Base-by-base conservation (phyloP, 2,113 vertebrate species). In the human (Homo sapiens) region DNA sequence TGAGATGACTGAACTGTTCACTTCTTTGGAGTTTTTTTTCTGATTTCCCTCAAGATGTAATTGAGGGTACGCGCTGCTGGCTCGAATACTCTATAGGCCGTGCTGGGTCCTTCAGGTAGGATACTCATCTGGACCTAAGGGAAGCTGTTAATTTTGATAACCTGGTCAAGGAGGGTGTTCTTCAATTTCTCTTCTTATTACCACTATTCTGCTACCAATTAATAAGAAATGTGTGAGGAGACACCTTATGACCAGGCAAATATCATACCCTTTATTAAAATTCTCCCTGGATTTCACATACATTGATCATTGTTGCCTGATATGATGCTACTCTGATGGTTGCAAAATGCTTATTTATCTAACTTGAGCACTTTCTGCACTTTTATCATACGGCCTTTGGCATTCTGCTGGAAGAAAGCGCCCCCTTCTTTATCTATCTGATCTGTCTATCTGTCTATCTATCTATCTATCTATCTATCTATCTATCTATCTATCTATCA, bases 71-170 rank as follows among this genome's bases (percentile, higher is more conserved):
- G 27, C 2, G 5, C 1, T 57, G 52, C 50, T 75, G 25, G n/a
- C 50, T 55, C 52, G 70, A 30, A 30, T 16, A 12, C 59, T 6
- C 10, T 11, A 0, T 2, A 22, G 30, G 40, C 27, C 20, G 12
- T 13, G 3, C 6, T 2, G 5, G 4, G 68, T 14, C 55, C 55
- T 38, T 61, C 22, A n/a, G 0, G 0, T 1, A 13, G 0, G 7
- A 12, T 2, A 12, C 9, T 4, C 11, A 30, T 66, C 55, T 27
- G 32, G 4, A 23, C 18, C 10, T 45, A 20, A 1, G 3, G 4
- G 32, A 22, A 17, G 30, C 55, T 17, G 16, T 14, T 57, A 6
- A 12, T 25, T 48, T 20, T 23, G n/a, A n/a, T 4, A 11, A 83
- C 14, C 52, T 45, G 23, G 8, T 45, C 40, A 23, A 17, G 10